Percentiles rank a stretch among this genome's conserved stretches.
Evolutionary conservation across 1,140 invertebrate species (phyloP).

Genomic region (Venturia canescens): DNA sequence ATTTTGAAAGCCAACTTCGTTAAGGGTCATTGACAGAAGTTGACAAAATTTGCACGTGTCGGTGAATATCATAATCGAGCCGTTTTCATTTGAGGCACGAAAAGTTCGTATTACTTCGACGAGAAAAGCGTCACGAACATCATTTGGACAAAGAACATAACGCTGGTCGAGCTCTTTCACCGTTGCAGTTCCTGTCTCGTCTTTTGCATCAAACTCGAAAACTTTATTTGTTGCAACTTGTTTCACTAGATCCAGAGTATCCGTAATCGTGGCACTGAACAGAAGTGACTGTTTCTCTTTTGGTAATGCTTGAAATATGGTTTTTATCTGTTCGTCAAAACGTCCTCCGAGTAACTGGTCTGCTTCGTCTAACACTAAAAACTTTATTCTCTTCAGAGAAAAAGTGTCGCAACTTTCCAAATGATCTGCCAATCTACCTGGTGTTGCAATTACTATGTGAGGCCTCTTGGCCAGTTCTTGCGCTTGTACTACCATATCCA

Average conservation of each 20-base stretch:
- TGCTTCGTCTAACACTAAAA: constrained; percentile 95
- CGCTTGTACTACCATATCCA: constrained; percentile 94
- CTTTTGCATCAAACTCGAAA: constrained; percentile 77
- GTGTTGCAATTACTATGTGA: constrained; percentile 96
- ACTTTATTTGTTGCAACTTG: constrained; percentile 80
- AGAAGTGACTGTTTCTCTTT: constrained; percentile 90
- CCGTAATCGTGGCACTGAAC: constrained; percentile 98
- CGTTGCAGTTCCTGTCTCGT: constrained; percentile 84
- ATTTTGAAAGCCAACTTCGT: constrained; percentile 91
- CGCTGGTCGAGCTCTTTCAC: constrained; percentile 93
- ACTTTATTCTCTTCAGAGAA: constrained; percentile 88
- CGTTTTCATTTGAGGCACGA: constrained; percentile 82
- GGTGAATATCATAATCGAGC: constrained; percentile 95
- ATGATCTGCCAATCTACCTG: constrained; percentile 93
- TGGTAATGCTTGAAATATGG: constrained; percentile 89
- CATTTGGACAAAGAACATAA: constrained; percentile 92
- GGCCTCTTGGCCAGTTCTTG: constrained; percentile 90
- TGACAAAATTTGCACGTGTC: constrained; percentile 95
- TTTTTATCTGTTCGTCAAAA: constrained; percentile 88
- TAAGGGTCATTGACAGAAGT: constrained; percentile 89
- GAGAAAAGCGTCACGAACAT: constrained; percentile 95
- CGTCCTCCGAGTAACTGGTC: constrained; percentile 90
- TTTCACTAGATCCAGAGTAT: constrained; percentile 86
- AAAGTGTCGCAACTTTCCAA: constrained; percentile 91
- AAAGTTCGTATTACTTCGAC: constrained; percentile 92